Evolutionary conservation across 1,140 invertebrate genomes (phyloP).

Genomic region (Hestina assimilis): DNA sequence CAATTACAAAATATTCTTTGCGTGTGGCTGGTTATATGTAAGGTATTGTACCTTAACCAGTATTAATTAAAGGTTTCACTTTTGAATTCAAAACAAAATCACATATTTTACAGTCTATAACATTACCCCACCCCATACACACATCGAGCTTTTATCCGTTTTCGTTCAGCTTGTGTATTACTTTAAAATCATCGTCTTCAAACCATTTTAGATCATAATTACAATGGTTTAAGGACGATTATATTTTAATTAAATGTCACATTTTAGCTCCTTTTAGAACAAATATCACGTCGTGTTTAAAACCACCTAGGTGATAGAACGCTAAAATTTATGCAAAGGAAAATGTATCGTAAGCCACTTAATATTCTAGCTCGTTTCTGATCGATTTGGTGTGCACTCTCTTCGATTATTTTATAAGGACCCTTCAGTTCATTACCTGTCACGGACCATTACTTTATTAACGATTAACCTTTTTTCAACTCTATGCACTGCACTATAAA

Average conservation of each 20-base stretch:
- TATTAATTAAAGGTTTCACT: slow-evolving; percentile 64
- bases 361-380: slow-evolving; percentile 27
- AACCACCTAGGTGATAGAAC: slow-evolving; percentile 12
- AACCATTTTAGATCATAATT: slow-evolving; percentile 13
- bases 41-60: slow-evolving; percentile 81
- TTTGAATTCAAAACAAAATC: slow-evolving; percentile 65
- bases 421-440: slow-evolving; percentile 49
- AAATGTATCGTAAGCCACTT: slow-evolving; percentile 33
- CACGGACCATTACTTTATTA: slow-evolving; percentile 58
- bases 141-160: slow-evolving; percentile 42
- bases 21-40: slow-evolving; percentile 88
- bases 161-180: slow-evolving; percentile 39
- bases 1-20: slow-evolving; percentile 88
- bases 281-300: slow-evolving; percentile 4
- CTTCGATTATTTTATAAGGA: slow-evolving; percentile 43
- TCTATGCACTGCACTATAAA: slow-evolving; percentile 72
- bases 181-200: slow-evolving; percentile 35
- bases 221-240: slow-evolving; percentile 26
- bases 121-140: slow-evolving; percentile 53
- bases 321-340: slow-evolving; percentile 21
- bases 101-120: slow-evolving; percentile 71
- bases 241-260: slow-evolving; percentile 7
- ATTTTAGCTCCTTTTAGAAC: slow-evolving; percentile 10
- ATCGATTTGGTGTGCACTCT: slow-evolving; percentile 48
- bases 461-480: slow-evolving; percentile 60